phyloP scores from a whole-genome alignment of 2,888 invertebrate genomes.

The Axea sp. region DNA sequence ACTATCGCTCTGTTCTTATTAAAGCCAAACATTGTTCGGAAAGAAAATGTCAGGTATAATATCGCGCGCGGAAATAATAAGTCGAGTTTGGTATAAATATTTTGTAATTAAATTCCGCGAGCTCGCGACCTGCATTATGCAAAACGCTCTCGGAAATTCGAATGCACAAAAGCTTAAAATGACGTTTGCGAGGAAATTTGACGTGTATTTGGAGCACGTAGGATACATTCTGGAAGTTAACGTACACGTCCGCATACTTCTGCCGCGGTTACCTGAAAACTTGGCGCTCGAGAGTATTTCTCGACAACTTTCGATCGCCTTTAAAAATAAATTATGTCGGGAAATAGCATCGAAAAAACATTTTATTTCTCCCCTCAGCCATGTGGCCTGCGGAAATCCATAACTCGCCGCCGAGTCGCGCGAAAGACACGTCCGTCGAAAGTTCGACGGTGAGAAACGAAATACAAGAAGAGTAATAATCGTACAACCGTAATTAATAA shows the following conservation, averaged over 20 bases:
- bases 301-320: conserved; percentile 46
- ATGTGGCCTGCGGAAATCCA: no score
- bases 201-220: conserved; percentile 58
- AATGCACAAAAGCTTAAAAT: conserved; percentile 43
- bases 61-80: conserved; percentile 7
- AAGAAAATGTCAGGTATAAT: no score
- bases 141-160: conserved; percentile 31
- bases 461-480: no score
- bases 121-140: conserved; percentile 47
- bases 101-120: conserved; percentile 45
- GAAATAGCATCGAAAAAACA: conserved; percentile 23
- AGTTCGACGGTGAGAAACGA: no score
- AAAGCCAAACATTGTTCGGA: no score
- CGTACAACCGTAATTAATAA: no score
- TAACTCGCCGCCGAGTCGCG: no score
- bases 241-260: conserved; percentile 47
- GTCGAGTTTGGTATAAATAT: conserved; percentile 30
- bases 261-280: conserved; percentile 58
- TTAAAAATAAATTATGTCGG: conserved; percentile 65
- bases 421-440: no score
- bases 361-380: conserved; percentile 20
- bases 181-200: conserved; percentile 51
- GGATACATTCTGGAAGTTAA: conserved; percentile 44
- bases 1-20: no score
- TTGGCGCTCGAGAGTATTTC: conserved; percentile 39